A percentile compares a stretch with the other conserved stretches of the same genome.
Conservation (phyloP, 1,140 invertebrate species). For the Bombus picipes region DNA sequence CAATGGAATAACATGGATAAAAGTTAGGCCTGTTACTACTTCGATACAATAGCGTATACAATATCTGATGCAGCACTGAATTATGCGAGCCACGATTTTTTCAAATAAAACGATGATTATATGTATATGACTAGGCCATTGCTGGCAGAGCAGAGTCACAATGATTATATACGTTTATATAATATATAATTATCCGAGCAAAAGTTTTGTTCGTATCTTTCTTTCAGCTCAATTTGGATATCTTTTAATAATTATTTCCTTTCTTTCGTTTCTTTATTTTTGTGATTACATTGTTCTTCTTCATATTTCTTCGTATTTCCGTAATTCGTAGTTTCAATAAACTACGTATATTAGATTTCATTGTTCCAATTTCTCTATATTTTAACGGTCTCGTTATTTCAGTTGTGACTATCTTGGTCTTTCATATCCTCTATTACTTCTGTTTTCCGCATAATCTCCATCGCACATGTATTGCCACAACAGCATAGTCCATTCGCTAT, state of each 20-base stretch:
- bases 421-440: background rate
- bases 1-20: slow-evolving; percentile 68
- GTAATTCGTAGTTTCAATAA: background rate
- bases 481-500: background rate
- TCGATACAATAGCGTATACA: slow-evolving; percentile 67
- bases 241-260: background rate
- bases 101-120: background rate
- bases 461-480: background rate
- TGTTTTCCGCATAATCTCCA: background rate
- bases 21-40: slow-evolving; percentile 82
- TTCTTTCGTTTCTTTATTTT: background rate
- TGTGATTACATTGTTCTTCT: background rate
- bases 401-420: background rate
- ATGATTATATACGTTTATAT: background rate
- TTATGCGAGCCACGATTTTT: slow-evolving; percentile 40
- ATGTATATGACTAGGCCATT: too few relatives aligned
- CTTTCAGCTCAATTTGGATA: background rate
- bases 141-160: slow-evolving; percentile 22
- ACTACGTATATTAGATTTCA: background rate
- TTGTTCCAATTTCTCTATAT: background rate
- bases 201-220: too few relatives aligned
- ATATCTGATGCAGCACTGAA: slow-evolving; percentile 25
- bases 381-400: background rate
- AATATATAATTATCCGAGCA: background rate
- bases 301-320: background rate